Percentiles rank a stretch among this genome's conserved stretches.
These are phyloP conservation scores for Lepus townsendii DNA, from an alignment of 2,797 vertebrate genomes.

Conservation along the genomic window DNA sequence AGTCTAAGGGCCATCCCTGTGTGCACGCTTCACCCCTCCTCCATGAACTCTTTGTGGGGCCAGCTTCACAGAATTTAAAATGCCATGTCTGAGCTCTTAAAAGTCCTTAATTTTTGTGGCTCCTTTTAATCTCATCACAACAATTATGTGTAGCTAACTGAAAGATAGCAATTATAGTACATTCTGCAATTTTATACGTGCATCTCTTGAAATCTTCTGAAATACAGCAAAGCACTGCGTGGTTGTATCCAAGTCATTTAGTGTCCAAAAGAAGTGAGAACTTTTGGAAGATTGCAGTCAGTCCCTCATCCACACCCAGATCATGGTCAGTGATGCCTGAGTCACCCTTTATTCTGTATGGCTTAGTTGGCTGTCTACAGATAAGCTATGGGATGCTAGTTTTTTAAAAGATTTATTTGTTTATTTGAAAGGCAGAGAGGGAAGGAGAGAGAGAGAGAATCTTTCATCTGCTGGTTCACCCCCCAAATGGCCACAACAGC, in stretches of 20 bases:
- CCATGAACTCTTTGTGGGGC: background rate
- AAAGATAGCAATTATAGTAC: background rate
- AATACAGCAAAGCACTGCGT: background rate
- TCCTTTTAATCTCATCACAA: slow-evolving; percentile 26
- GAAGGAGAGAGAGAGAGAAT: too few relatives aligned
- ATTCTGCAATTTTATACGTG: background rate
- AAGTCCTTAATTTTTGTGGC: background rate
- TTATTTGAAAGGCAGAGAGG: too few relatives aligned
- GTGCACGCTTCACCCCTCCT: fast-evolving
- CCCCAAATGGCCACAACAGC: too few relatives aligned
- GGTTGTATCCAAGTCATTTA: background rate
- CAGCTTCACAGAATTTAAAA: background rate
- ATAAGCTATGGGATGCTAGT: background rate
- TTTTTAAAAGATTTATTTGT: too few relatives aligned
- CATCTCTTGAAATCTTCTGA: background rate
- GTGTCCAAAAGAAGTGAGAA: background rate
- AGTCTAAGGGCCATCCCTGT: background rate
- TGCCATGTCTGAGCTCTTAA: background rate
- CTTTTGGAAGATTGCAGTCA: background rate
- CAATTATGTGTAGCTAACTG: slow-evolving; percentile 3
- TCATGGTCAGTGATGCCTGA: too few relatives aligned
- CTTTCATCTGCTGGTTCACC: too few relatives aligned
- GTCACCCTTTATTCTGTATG: background rate
- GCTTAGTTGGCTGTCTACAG: background rate
- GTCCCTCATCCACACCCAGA: background rate